phyloP scores from a whole-genome alignment of 2,797 vertebrate species.

The Prionace glauca region DNA sequence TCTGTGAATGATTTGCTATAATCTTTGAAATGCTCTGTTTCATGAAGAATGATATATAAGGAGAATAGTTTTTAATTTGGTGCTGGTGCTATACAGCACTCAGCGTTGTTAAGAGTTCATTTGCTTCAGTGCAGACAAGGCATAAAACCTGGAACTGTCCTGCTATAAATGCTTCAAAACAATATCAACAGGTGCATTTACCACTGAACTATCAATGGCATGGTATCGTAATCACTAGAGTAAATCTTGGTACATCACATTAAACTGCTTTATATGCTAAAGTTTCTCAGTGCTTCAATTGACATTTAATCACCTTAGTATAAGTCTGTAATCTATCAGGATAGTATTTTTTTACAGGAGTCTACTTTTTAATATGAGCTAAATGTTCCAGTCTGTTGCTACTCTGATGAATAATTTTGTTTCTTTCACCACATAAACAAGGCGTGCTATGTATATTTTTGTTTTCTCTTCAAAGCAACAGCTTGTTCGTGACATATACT shows the following conservation, averaged over 20 bases:
- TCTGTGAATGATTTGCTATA: too few species aligned
- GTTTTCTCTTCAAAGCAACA: slow-evolving; percentile 37
- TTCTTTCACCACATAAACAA: background rate
- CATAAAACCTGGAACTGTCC: background rate
- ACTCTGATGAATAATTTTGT: slow-evolving; percentile 28
- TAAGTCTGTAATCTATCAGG: background rate
- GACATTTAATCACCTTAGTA: background rate
- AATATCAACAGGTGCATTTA: background rate
- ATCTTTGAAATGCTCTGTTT: too few species aligned
- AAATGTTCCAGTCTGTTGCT: slow-evolving; percentile 17
- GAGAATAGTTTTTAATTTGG: background rate
- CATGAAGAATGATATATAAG: too few species aligned
- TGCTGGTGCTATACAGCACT: background rate
- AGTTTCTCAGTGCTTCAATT: background rate
- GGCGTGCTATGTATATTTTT: slow-evolving; percentile 30
- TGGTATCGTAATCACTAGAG: background rate
- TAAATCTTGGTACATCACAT: background rate
- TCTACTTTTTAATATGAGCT: slow-evolving; percentile 4
- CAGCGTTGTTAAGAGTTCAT: background rate
- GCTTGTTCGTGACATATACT: background rate
- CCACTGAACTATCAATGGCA: background rate
- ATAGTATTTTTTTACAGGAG: background rate
- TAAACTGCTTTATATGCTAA: background rate
- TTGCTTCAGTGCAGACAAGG: background rate
- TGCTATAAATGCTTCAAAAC: background rate